Conservation (phyloP, 2,888 invertebrate genomes). For the Cephus rjabovi region DNA sequence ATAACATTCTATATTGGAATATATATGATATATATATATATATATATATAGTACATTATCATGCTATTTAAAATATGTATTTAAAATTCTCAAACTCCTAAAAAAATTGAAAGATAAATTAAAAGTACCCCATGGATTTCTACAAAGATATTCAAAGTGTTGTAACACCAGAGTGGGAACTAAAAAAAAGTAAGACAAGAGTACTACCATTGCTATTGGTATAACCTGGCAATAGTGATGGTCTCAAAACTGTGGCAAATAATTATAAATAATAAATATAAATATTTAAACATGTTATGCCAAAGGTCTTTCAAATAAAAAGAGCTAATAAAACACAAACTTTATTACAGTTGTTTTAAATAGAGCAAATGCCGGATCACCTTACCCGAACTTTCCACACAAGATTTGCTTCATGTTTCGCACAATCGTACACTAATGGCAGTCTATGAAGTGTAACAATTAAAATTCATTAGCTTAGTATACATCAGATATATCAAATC, state of each 20-base stretch:
- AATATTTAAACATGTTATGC: not conserved
- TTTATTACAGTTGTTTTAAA: not conserved
- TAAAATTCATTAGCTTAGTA: constrained; percentile 27
- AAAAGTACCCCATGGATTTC: not conserved
- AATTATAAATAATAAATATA: not conserved
- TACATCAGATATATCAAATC: constrained; percentile 31
- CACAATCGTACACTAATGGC: constrained; percentile 16
- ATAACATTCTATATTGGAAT: not conserved
- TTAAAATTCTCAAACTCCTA: not conserved
- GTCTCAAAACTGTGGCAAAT: not conserved
- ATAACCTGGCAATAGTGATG: not conserved
- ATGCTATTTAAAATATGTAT: not conserved
- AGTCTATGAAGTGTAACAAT: constrained; percentile 26
- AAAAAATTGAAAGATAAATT: constrained; percentile 6
- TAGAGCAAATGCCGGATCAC: not conserved
- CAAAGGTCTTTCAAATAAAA: not conserved
- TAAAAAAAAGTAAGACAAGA: not conserved
- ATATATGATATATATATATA: not conserved
- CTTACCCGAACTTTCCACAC: constrained; percentile 61
- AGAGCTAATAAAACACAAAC: not conserved
- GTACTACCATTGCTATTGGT: not conserved
- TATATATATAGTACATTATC: not conserved
- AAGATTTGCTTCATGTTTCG: constrained; percentile 60
- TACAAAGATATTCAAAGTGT: constrained; percentile 8
- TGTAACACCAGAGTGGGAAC: not conserved